Percentiles rank a stretch among this genome's conserved stretches.
phyloP scores from a whole-genome alignment of 1,140 invertebrate genomes.

The Oscheius sp. region DNA sequence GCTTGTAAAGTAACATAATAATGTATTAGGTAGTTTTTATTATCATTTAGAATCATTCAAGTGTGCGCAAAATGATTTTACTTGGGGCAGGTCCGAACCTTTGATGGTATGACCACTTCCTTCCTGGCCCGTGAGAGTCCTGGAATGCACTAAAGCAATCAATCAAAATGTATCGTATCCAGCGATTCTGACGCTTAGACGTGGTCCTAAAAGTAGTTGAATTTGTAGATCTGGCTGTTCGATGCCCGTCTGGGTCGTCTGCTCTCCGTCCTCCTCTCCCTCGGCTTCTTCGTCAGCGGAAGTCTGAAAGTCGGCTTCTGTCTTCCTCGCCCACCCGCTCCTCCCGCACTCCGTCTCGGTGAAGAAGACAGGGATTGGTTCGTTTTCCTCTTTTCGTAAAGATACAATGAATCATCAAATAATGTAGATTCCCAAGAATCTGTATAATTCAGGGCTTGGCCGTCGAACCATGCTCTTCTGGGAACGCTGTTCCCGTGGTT shows the following conservation, averaged over 20 bases:
- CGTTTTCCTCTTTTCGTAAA: not conserved
- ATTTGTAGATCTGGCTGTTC: slow-evolving; percentile 35
- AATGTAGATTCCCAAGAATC: too few relatives aligned
- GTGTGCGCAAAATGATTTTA: too few relatives aligned
- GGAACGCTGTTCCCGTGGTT: slow-evolving; percentile 38
- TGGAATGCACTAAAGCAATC: too few relatives aligned
- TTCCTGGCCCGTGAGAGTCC: too few relatives aligned
- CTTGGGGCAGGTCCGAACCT: too few relatives aligned
- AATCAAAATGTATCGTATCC: too few relatives aligned
- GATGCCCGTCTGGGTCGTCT: slow-evolving; percentile 34
- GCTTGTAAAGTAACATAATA: too few relatives aligned
- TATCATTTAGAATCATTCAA: too few relatives aligned
- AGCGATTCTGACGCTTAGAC: too few relatives aligned
- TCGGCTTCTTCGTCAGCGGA: slow-evolving; percentile 37
- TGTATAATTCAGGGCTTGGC: slow-evolving; percentile 24
- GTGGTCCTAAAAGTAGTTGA: not conserved
- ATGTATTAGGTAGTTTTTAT: too few relatives aligned
- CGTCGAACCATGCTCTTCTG: slow-evolving; percentile 36
- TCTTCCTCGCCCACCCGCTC: slow-evolving; percentile 30
- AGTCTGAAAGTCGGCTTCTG: slow-evolving; percentile 33
- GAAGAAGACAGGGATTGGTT: slow-evolving; percentile 32
- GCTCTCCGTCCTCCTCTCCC: slow-evolving; percentile 23
- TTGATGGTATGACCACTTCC: too few relatives aligned
- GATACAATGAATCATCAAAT: too few relatives aligned
- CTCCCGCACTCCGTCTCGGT: slow-evolving; percentile 17